phyloP scores from a whole-genome alignment of 2,888 invertebrate genomes.

The Meganola albula region DNA sequence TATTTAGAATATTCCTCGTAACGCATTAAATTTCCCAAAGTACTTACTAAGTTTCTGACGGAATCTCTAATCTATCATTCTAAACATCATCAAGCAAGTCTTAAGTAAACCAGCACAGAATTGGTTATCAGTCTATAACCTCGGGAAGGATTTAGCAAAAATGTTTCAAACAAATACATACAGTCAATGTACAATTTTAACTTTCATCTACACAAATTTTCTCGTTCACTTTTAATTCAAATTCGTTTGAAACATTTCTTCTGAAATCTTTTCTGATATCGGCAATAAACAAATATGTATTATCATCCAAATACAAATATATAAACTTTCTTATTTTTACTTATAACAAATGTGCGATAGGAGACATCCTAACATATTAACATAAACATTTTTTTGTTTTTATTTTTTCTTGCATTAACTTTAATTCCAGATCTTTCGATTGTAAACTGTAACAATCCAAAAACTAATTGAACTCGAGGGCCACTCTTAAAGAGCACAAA shows the following conservation, averaged over 20 bases:
- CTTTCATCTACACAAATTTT: conserved; percentile 28
- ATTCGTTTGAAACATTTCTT: conserved; percentile 40
- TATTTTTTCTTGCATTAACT: conserved; percentile 34
- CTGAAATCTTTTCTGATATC: conserved; percentile 52
- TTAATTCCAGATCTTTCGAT: conserved; percentile 44
- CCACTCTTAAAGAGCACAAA: conserved; percentile 42
- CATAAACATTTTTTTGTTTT: conserved; percentile 27
- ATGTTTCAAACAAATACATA: conserved; percentile 38
- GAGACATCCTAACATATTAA: conserved; percentile 35
- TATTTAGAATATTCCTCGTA: no score
- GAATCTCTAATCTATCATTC: no score
- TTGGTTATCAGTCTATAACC: conserved; percentile 35
- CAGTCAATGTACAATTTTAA: conserved; percentile 30
- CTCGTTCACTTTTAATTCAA: no score
- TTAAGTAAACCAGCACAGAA: conserved; percentile 10
- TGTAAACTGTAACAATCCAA: conserved; percentile 27
- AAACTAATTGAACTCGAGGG: conserved; percentile 34
- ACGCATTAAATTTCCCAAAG: no score
- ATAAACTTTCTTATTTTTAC: conserved; percentile 31
- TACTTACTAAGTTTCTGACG: no score
- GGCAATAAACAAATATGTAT: conserved; percentile 42
- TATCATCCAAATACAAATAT: conserved; percentile 35
- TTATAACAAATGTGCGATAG: conserved; percentile 38
- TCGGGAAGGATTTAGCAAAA: conserved; percentile 40
- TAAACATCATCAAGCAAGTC: background rate